phyloP scores from a whole-genome alignment of 2,888 invertebrate genomes.

The Hetaerina titia region DNA sequence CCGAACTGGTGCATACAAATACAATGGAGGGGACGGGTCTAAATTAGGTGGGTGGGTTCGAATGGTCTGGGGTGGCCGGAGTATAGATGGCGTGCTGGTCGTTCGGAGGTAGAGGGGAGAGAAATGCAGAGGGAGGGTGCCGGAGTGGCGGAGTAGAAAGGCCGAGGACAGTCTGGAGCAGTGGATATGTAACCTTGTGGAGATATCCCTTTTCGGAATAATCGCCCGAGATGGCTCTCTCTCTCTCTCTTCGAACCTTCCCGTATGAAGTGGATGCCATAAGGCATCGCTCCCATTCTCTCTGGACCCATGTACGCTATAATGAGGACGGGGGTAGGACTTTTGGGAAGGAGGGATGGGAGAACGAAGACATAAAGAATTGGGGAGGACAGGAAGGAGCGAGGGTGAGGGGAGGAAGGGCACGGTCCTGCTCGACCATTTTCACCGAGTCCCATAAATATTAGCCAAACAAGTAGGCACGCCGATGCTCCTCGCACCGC shows the following conservation, averaged over 20 bases:
- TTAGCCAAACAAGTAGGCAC: constrained; percentile 48
- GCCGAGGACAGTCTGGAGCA: not conserved
- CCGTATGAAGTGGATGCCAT: not conserved
- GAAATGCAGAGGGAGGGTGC: not conserved
- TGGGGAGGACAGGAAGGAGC: not conserved
- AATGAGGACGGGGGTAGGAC: not conserved
- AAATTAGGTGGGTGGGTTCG: constrained; percentile 22
- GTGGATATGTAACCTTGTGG: not conserved
- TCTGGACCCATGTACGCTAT: not conserved
- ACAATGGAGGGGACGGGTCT: not conserved
- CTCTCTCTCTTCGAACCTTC: not conserved
- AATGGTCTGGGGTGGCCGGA: not conserved
- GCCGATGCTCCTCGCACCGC: not conserved
- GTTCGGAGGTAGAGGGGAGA: not conserved
- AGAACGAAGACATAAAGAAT: not conserved
- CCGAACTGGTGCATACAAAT: too few relatives aligned
- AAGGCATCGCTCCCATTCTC: constrained; percentile 1
- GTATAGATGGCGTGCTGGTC: too few relatives aligned
- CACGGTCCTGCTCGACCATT: not conserved
- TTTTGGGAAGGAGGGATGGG: not conserved
- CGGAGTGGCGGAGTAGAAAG: not conserved
- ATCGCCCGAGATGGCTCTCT: not conserved
- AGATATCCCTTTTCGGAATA: constrained; percentile 7
- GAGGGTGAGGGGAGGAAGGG: not conserved
- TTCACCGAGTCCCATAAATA: constrained; percentile 51